A percentile compares a stretch with the other conserved stretches of the same genome.
Conservation (phyloP, 2,888 invertebrate genomes). For the Petrolisthes manimaculis region DNA sequence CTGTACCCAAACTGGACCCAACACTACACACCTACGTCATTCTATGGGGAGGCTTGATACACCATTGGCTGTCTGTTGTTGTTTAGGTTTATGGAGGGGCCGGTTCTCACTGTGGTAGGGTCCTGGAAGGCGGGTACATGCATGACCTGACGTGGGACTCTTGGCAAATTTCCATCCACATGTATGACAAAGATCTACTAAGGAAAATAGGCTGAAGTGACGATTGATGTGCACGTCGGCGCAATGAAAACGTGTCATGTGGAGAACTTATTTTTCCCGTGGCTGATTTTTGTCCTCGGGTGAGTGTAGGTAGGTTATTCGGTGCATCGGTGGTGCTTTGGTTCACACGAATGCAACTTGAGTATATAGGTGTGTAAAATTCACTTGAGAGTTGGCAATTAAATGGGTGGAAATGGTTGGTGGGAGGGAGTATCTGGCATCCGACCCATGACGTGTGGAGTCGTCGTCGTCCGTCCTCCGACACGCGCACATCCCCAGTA, state of each 20-base stretch:
- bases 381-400: slow-evolving; percentile 8
- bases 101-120: neutral
- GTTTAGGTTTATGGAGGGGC: neutral
- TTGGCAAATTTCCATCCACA: neutral
- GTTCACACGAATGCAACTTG: no score
- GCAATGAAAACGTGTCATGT: slow-evolving; percentile 33
- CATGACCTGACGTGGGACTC: neutral
- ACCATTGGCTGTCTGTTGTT: slow-evolving; percentile 2
- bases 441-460: slow-evolving; percentile 51
- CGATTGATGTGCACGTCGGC: slow-evolving; percentile 58
- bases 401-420: slow-evolving; percentile 17
- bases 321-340: no score
- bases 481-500: slow-evolving; percentile 60
- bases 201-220: slow-evolving; percentile 53
- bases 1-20: slow-evolving; percentile 57
- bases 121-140: neutral
- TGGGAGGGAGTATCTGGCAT: slow-evolving; percentile 34
- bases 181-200: slow-evolving; percentile 39
- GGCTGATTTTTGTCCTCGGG: neutral
- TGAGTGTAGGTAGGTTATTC: neutral
- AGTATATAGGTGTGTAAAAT: neutral
- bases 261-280: slow-evolving; percentile 37
- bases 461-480: slow-evolving; percentile 57
- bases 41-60: slow-evolving; percentile 44
- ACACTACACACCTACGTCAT: slow-evolving; percentile 51